Evolutionary conservation across 2,113 vertebrate genomes (phyloP).

Genomic region (Pachycephala philippinensis): DNA sequence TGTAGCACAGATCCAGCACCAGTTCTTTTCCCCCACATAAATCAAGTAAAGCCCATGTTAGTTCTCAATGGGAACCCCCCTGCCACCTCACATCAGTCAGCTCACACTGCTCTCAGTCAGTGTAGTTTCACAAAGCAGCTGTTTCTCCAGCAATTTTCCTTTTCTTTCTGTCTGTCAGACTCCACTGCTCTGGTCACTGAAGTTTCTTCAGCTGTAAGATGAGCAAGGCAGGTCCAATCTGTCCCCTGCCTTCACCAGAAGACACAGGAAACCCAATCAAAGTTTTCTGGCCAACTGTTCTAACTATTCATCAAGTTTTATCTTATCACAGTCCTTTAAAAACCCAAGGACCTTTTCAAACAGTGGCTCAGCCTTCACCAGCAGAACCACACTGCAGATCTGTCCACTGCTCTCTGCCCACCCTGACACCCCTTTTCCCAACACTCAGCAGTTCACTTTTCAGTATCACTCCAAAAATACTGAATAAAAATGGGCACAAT

Average conservation of each 20-base stretch:
- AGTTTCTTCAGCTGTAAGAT: background rate
- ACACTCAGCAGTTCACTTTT: background rate
- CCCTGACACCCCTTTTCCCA: background rate
- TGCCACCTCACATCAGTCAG: background rate
- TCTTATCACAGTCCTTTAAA: background rate
- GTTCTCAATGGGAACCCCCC: background rate
- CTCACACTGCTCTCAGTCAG: background rate
- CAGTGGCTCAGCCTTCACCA: background rate
- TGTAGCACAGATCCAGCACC: background rate
- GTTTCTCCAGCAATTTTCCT: background rate
- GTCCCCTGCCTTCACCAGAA: background rate
- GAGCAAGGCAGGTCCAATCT: background rate
- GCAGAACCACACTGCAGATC: background rate
- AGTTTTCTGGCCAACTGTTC: background rate
- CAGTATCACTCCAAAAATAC: background rate
- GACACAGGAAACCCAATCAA: background rate
- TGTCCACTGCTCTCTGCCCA: background rate
- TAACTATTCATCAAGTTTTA: background rate
- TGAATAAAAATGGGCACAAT: background rate
- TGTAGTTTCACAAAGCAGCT: background rate
- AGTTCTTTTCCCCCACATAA: accelerated
- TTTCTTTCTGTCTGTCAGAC: background rate
- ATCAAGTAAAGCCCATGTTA: background rate
- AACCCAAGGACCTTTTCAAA: background rate
- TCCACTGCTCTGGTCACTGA: background rate